phyloP scores from a whole-genome alignment of 2,797 vertebrate species.

The Bradypodion pumilum region DNA sequence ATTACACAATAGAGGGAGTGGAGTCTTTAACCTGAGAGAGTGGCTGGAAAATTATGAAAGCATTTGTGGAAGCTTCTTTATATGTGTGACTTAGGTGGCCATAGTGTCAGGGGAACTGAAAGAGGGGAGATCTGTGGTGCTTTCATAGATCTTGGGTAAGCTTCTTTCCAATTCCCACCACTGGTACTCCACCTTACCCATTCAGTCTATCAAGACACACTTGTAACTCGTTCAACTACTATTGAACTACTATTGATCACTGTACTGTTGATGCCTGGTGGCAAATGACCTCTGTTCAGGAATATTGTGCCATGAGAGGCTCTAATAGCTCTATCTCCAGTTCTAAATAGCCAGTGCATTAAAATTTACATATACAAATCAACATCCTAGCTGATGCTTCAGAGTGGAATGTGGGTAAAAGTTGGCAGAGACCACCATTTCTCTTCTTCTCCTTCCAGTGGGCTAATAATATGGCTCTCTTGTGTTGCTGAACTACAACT shows the following conservation, averaged over 20 bases:
- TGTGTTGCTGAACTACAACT: no score
- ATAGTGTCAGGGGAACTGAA: background rate
- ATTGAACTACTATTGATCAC: background rate
- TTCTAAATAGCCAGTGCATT: background rate
- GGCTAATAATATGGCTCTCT: no score
- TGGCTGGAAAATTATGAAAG: background rate
- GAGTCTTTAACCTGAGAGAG: constrained; percentile 1
- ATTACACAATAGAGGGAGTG: background rate
- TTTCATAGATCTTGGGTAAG: background rate
- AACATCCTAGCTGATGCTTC: background rate
- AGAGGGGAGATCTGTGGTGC: background rate
- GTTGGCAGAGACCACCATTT: background rate
- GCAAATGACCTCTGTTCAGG: background rate
- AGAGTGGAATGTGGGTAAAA: background rate
- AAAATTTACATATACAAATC: background rate
- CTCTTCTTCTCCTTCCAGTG: background rate
- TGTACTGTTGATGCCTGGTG: background rate
- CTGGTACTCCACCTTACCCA: background rate
- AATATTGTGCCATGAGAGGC: background rate
- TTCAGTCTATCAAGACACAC: background rate
- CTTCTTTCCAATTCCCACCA: background rate
- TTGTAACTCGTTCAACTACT: background rate
- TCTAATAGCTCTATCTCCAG: background rate
- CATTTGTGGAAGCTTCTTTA: background rate
- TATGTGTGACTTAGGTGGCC: background rate